Evolutionary conservation across 53 echinoderm and acorn worm genomes (phyloP).

Genomic region (Astropecten irregularis): DNA sequence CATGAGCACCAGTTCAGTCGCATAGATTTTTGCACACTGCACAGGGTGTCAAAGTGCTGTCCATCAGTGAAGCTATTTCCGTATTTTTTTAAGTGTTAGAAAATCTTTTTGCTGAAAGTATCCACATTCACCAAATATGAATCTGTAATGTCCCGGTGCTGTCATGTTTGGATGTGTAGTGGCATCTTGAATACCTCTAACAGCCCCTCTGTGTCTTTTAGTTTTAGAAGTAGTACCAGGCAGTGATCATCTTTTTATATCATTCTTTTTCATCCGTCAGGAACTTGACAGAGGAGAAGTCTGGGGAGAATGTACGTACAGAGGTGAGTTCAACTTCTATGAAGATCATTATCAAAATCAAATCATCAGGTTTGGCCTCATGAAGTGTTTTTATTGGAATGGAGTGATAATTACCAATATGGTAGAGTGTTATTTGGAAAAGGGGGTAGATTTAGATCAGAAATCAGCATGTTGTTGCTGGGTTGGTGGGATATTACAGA

Average conservation of each 20-base stretch:
- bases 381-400: too few species aligned
- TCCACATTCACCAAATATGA: background rate
- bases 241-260: background rate
- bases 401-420: too few species aligned
- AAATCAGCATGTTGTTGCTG: too few species aligned
- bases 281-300: conserved; percentile 77
- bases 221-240: background rate
- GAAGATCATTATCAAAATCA: too few species aligned
- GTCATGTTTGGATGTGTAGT: background rate
- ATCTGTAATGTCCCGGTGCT: background rate
- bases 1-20: too few species aligned
- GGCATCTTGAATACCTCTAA: background rate
- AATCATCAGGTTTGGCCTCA: background rate
- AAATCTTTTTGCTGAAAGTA: background rate
- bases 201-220: background rate
- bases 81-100: background rate
- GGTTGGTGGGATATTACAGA: too few species aligned
- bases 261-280: conserved; percentile 44
- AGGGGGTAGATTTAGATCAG: too few species aligned
- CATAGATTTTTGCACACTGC: too few species aligned
- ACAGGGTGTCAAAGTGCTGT: too few species aligned
- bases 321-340: too few species aligned
- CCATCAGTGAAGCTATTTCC: too few species aligned
- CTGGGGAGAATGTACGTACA: conserved; percentile 82
- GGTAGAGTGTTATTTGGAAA: too few species aligned